phyloP scores from a whole-genome alignment of 2,113 vertebrate genomes.

The Vulpes lagopus region DNA sequence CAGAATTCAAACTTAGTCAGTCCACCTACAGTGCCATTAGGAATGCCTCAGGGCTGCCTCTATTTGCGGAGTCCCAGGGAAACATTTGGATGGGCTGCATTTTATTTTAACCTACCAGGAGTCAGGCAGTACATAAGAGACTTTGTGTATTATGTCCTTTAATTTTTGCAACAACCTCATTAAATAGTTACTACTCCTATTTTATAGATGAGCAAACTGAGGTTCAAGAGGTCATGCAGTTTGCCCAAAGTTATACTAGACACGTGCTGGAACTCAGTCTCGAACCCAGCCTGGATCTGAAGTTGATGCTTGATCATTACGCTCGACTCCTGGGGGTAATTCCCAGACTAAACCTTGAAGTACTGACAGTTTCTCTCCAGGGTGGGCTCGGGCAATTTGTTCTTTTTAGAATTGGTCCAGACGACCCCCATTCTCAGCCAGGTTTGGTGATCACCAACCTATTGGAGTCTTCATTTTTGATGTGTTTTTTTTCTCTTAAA shows the following conservation, averaged over 20 bases:
- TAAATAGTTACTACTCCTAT: slow-evolving; percentile 1
- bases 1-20: background rate
- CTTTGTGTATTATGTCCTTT: slow-evolving; percentile 4
- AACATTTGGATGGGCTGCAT: background rate
- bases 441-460: background rate
- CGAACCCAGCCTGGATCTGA: background rate
- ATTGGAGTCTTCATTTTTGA: background rate
- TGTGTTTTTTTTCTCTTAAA: no score
- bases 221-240: background rate
- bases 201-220: slow-evolving; percentile 11
- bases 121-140: background rate
- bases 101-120: slow-evolving; percentile 25
- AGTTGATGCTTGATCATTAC: background rate
- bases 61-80: background rate
- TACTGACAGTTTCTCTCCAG: background rate
- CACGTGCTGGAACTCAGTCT: background rate
- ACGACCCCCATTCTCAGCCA: background rate
- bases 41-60: background rate
- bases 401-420: background rate
- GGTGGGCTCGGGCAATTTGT: background rate
- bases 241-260: background rate
- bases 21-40: background rate
- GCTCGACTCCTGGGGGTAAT: background rate
- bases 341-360: background rate
- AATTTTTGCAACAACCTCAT: background rate